Percentiles rank a stretch among this genome's conserved stretches.
These are phyloP conservation scores for Penaeus monodon DNA, from an alignment of 2,888 invertebrate species.

Conservation along the genomic window DNA sequence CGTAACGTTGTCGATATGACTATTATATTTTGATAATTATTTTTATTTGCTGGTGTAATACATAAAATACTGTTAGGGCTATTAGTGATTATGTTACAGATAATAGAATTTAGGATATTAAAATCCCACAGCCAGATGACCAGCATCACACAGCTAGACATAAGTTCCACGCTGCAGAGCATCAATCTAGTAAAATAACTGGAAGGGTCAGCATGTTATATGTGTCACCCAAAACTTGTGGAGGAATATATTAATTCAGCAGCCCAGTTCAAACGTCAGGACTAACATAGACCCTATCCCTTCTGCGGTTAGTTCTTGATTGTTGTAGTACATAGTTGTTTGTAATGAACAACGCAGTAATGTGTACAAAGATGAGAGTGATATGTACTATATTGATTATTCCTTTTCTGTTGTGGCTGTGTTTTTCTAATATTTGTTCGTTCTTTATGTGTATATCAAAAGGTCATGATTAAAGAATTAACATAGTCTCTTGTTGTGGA, in stretches of 20 bases:
- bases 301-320: conserved; percentile 71
- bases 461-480: no score
- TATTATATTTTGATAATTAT: no score
- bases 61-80: neutral
- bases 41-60: no score
- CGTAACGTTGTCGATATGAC: no score
- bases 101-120: neutral
- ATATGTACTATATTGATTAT: no score
- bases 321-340: neutral
- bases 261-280: conserved; percentile 91
- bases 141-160: conserved; percentile 94
- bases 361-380: neutral
- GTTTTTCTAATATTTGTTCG: no score
- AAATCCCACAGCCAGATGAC: conserved; percentile 80
- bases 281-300: conserved; percentile 83
- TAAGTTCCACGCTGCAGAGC: conserved; percentile 93
- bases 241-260: conserved; percentile 90
- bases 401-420: no score
- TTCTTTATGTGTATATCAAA: no score
- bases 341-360: neutral
- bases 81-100: no score
- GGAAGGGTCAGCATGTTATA: conserved; percentile 97
- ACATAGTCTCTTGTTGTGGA: no score
- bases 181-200: conserved; percentile 99
- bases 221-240: conserved; percentile 97